Evolutionary conservation across 2,888 invertebrate genomes (phyloP), one percentile per base, ranked within the genome.

Genomic region (Pecten maximus): DNA sequence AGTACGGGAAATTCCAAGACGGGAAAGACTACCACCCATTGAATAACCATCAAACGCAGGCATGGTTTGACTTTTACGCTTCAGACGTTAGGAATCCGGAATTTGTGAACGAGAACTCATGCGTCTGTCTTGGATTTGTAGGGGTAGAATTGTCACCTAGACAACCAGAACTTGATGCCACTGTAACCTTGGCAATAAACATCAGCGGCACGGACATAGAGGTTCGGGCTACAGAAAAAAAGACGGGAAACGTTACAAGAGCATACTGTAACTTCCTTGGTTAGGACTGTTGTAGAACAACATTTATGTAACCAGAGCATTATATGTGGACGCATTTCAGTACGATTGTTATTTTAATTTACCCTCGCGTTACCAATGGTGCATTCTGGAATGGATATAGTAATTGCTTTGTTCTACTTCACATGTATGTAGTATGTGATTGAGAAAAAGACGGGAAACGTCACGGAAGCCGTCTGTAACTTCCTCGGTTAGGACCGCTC

Each of bases 161-260:
- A 35, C 4, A 35, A 28, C 74, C 12, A 35, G 74, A 35, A 74
- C 0, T 74, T 19, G 74, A 74, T 35, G 74, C 74, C 74, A 74
- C 74, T 10, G 28, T 74, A 28, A 74, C 35, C 4, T 35, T 74
- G 0, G 28, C 28, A 35, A 74, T 74, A 0, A 74, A 28, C 74
- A 28, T 90, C 28, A 54, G 90, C 40, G 90, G 89, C 23, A 88
- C 90, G 4, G 90, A 90, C 87, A 88, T 88, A 28, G 89, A 87
- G n/a, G 87, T 90, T 2, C 35, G 40, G 40, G 88, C 87, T 2
- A 90, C 40, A 60, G 90, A 90, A 40, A 74, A 86, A 60, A 48
- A 54, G n/a, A 88, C 90, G 0, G 90, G 90, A 39, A 39, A 39
- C 12, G 23, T 23, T 1, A 90, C 87, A 50, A 40, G 39, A 6